These are phyloP conservation scores for Hylaea fasciaria DNA, from an alignment of 2,888 invertebrate genomes.

Conservation along the genomic window DNA sequence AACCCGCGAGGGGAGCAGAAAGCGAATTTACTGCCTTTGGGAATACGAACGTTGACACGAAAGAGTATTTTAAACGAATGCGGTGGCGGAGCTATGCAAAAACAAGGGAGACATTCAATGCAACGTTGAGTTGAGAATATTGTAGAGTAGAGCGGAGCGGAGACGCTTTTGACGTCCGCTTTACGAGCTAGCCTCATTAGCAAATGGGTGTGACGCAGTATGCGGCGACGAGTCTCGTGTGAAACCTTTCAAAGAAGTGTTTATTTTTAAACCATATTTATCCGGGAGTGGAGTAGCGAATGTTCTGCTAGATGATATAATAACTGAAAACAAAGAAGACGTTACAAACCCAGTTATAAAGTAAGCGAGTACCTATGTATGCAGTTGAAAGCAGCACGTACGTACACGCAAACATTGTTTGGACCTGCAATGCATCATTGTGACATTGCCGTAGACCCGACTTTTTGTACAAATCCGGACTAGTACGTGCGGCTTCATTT, in stretches of 20 bases:
- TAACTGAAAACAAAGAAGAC: too few species aligned
- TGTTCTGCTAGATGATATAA: neutral
- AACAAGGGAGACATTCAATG: conserved; percentile 53
- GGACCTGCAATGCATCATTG: conserved; percentile 74
- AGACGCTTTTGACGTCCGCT: conserved; percentile 50
- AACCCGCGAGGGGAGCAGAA: conserved; percentile 66
- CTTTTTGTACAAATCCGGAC: conserved; percentile 37
- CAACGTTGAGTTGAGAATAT: conserved; percentile 48
- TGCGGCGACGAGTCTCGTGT: conserved; percentile 45
- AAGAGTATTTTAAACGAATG: conserved; percentile 62
- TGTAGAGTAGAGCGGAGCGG: conserved; percentile 46
- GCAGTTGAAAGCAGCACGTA: conserved; percentile 51
- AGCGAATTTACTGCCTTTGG: conserved; percentile 73
- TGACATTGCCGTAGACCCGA: conserved; percentile 44
- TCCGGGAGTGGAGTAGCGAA: conserved; percentile 20
- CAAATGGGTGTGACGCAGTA: conserved; percentile 53
- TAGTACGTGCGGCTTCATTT: conserved; percentile 25
- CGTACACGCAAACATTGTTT: conserved; percentile 61
- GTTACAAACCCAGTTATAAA: conserved; percentile 16
- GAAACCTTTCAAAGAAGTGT: conserved; percentile 39
- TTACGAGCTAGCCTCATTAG: conserved; percentile 62
- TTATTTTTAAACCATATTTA: conserved; percentile 44
- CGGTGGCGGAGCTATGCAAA: conserved; percentile 48
- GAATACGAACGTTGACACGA: conserved; percentile 60
- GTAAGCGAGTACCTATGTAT: conserved; percentile 23